Base-by-base conservation (phyloP, 2,113 vertebrate species). In the Galemys pyrenaicus region DNA sequence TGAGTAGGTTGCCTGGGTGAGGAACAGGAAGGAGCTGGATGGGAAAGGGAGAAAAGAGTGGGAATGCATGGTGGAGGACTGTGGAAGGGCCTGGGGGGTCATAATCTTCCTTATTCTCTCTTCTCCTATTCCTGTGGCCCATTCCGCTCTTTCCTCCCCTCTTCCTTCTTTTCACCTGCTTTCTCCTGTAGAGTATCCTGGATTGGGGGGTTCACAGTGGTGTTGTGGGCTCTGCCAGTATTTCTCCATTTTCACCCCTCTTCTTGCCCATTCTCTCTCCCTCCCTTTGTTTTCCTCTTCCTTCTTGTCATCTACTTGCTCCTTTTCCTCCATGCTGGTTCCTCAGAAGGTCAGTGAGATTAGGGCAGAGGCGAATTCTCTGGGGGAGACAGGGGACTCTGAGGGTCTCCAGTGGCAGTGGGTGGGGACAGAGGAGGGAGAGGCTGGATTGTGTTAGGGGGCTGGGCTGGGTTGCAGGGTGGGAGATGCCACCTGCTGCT, bases 401-500 rank as follows among this genome's bases (percentile, higher is more conserved):
- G 16, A 30, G 12, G 44, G 19, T 5, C 9, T 19, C 4, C 10
- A 1, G 16, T 12, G 12, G 51, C 0, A 1, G 10, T 65, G 17
- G n/a, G 10, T 28, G 58, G 51, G 41, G 58, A 39, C 44, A 28
- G 35, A 35, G 24, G 51, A 10, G 44, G 9, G 60, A 39, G 16
- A 32, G 9, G 19, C 30, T 0, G 35, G n/a, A 73, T 0, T 2
- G 1, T 5, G 16, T 22, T 24, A 4, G 51, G 44, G 87, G 1
- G 1, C 37, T 24, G n/a, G 17, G 16, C 46, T 37, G 56, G 35
- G 1, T 8, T 8, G 41, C 35, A n/a, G 30, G 1, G 6, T 11
- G 44, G 71, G 44, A 87, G 62, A 37, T 26, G 16, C n/a, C 32
- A 20, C 77, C 77, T 20, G 39, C 79, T 56, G 19, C 10, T 58